Evolutionary conservation across 30 jellyfish, hydroid and myxozoan genomes (phyloP).

Genomic region (Hydra vulgaris): DNA sequence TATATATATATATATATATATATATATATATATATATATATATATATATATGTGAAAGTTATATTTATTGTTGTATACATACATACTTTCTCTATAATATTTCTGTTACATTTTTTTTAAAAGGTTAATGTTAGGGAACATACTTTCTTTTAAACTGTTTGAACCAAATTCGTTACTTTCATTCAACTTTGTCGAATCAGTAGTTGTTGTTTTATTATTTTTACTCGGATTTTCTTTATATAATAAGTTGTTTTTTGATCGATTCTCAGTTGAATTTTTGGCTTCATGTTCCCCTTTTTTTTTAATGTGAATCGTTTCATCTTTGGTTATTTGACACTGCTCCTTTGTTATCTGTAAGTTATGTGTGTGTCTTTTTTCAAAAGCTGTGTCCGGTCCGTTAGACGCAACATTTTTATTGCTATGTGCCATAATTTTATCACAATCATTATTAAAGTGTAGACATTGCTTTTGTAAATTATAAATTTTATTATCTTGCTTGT

Average conservation of each 20-base stretch:
- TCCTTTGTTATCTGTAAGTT: neutral
- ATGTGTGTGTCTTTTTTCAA: neutral
- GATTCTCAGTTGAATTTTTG: neutral
- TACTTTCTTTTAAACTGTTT: neutral
- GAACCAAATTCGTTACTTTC: neutral
- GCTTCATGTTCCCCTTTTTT: neutral
- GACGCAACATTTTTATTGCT: neutral
- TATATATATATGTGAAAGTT: too few species aligned
- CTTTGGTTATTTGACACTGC: neutral
- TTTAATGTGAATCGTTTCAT: neutral
- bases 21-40: too few species aligned
- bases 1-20: too few species aligned
- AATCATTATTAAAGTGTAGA: neutral
- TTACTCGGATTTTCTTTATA: neutral
- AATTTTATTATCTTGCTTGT: neutral
- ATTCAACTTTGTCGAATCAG: neutral
- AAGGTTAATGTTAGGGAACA: neutral
- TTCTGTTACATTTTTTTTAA: neutral
- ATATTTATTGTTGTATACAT: too few species aligned
- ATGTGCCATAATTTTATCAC: neutral
- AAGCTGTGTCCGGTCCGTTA: neutral
- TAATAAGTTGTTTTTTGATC: neutral
- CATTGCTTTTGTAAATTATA: neutral
- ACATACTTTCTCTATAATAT: too few species aligned
- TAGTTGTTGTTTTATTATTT: neutral